Evolutionary conservation across 2,797 vertebrate genomes (phyloP).

Genomic region (Pterois miles): DNA sequence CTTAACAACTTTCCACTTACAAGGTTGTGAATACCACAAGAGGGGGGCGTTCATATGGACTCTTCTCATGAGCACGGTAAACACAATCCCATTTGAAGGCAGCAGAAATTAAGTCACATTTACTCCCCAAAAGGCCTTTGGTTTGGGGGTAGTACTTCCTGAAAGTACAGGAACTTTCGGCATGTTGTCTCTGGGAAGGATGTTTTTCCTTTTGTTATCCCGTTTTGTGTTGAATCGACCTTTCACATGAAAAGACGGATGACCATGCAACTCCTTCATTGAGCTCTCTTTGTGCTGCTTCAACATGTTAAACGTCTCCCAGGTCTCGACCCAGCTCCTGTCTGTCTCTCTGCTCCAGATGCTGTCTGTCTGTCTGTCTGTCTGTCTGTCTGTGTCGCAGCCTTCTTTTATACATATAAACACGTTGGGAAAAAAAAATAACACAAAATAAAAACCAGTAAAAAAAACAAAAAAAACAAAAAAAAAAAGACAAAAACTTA

Average conservation of each 20-base stretch:
- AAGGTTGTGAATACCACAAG: too few relatives aligned
- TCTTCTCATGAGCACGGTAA: too few relatives aligned
- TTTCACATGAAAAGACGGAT: background rate
- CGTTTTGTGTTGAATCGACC: background rate
- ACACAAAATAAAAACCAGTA: slow-evolving; percentile 36
- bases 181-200: background rate
- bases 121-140: too few relatives aligned
- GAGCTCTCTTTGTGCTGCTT: background rate
- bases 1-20: too few relatives aligned
- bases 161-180: too few relatives aligned
- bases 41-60: too few relatives aligned
- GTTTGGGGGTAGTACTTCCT: too few relatives aligned
- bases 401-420: slow-evolving; percentile 73
- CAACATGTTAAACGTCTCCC: background rate
- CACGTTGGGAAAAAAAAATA: slow-evolving; percentile 15
- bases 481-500: slow-evolving; percentile 22
- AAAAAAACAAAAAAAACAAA: background rate
- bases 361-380: slow-evolving; percentile 9
- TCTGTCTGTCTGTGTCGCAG: slow-evolving; percentile 56
- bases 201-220: background rate
- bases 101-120: too few relatives aligned
- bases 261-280: background rate
- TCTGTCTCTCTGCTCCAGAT: too few relatives aligned
- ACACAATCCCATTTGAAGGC: too few relatives aligned
- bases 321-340: background rate